Conservation (phyloP, 2,888 invertebrate species). For the Disparrhopalites patrizii region DNA sequence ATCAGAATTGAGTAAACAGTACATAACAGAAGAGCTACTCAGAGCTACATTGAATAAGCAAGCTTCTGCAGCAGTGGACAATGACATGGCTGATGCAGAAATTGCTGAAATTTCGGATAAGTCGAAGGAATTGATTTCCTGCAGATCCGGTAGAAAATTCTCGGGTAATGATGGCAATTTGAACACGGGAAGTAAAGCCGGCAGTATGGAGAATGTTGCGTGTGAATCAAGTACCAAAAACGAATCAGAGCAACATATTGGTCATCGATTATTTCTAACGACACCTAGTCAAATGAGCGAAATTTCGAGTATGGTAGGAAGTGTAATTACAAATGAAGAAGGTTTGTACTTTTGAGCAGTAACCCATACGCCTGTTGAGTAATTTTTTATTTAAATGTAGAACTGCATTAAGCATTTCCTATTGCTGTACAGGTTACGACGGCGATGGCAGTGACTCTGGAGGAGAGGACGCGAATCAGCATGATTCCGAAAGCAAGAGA, state of each 20-base stretch:
- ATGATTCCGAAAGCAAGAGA: slow-evolving; percentile 56
- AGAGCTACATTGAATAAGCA: slow-evolving; percentile 16
- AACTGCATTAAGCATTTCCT: too few species aligned
- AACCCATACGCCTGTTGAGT: neutral
- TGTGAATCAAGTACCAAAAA: neutral
- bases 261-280: slow-evolving; percentile 23
- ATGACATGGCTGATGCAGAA: slow-evolving; percentile 22
- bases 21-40: slow-evolving; percentile 16
- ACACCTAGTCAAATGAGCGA: slow-evolving; percentile 49
- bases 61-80: neutral
- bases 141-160: slow-evolving; percentile 1
- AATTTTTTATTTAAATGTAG: slow-evolving; percentile 1
- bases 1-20: too few species aligned
- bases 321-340: slow-evolving; percentile 50
- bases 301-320: slow-evolving; percentile 49
- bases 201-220: slow-evolving; percentile 12
- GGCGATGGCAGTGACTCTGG: slow-evolving; percentile 63
- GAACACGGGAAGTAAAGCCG: neutral
- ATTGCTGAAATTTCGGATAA: slow-evolving; percentile 20
- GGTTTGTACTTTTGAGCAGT: slow-evolving; percentile 37
- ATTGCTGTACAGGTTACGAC: slow-evolving; percentile 60
- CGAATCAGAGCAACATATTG: neutral
- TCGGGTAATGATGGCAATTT: slow-evolving; percentile 5
- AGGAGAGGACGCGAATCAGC: slow-evolving; percentile 58
- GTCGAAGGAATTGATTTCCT: neutral